Evolutionary conservation across 2,888 invertebrate species (phyloP), one percentile per base, ranked within the genome.

Genomic region (Euphydryas editha): DNA sequence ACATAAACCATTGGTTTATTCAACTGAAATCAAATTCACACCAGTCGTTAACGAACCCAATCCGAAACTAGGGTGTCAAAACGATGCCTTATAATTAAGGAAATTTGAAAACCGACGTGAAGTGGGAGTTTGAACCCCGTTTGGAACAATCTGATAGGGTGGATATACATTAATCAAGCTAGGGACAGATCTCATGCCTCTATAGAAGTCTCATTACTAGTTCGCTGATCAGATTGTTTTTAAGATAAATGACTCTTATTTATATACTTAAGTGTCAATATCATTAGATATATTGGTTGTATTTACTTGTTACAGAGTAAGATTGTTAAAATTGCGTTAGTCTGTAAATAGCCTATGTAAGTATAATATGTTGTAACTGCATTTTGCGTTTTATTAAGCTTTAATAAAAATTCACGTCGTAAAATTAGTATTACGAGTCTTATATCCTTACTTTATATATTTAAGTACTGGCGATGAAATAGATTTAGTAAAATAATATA

Each of bases 31-130:
- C 47, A 66, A 58, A 62, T 47, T 39, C 54, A 58, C 49, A 58
- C 54, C 30, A 36, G 30, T 13, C 42, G 57, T 68, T 72, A 72
- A 72, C 70, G 70, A 70, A 72, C 69, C 62, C 69, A 58, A 66
- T 60, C 64, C 51, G 57, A 57, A 72, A 74, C 73, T 73, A 75
- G 81, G 84, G 82, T 80, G 83, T 80, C 82, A 79, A 81, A 84
- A 78, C 81, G 82, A 82, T 83, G 82, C 81, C 80, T 84, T 85
- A 86, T 89, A 88, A 90, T 90, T 90, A 89, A 85, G 89, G 86
- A 87, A 89, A 88, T 90, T 90, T 87, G 86, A 89, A 90, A 88
- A 87, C 86, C 87, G 83, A 76, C 78, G 73, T 76, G 76, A 76
- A 78, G 75, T 76, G 71, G 65, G 73, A 70, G 68, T 62, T 66